These are phyloP conservation scores for Salvelinus alpinus DNA, from an alignment of 2,113 vertebrate genomes.

Conservation along the genomic window DNA sequence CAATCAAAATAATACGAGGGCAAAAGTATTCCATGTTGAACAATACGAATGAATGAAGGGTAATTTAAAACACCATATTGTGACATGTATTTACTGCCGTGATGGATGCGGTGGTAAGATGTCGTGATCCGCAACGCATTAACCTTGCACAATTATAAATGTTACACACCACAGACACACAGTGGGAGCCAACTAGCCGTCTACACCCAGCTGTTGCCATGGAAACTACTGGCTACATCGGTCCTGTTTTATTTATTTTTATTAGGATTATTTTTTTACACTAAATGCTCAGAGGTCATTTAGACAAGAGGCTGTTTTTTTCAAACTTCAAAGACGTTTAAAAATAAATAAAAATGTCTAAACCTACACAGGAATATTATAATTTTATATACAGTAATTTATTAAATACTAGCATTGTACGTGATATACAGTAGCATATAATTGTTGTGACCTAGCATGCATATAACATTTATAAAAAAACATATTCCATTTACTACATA, in stretches of 20 bases:
- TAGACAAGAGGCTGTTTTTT: background rate
- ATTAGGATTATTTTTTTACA: too few species aligned
- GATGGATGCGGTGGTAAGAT: conserved; percentile 60
- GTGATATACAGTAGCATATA: too few species aligned
- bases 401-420: too few species aligned
- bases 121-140: conserved; percentile 56
- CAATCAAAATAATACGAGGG: conserved; percentile 48
- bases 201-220: conserved; percentile 67
- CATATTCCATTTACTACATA: too few species aligned
- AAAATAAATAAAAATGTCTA: background rate
- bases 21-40: conserved; percentile 38
- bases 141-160: conserved; percentile 64
- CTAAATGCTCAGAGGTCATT: background rate
- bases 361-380: too few species aligned
- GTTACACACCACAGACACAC: conserved; percentile 60
- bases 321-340: conserved; percentile 8
- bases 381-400: too few species aligned
- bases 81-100: conserved; percentile 49
- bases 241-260: conserved; percentile 2
- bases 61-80: conserved; percentile 48
- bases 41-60: conserved; percentile 45
- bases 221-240: conserved; percentile 66
- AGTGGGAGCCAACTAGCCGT: conserved; percentile 57
- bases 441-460: too few species aligned
- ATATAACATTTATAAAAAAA: too few species aligned